phyloP scores from a whole-genome alignment of 2,113 vertebrate genomes.

The Cryptotis parvus region DNA sequence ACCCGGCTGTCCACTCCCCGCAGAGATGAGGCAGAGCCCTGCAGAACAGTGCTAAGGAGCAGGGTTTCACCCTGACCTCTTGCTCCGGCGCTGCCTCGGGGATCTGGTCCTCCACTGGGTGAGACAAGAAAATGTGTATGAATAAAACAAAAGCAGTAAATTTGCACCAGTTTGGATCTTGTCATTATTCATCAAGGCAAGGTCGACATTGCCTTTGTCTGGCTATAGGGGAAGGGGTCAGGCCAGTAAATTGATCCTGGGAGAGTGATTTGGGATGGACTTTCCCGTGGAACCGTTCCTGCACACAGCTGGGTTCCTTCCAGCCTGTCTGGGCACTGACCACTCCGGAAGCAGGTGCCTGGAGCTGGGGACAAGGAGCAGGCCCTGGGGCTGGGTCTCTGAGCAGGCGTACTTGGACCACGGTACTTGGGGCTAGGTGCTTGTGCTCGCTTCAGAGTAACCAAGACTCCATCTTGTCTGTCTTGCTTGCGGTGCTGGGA shows the following conservation, averaged over 20 bases:
- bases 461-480: neutral
- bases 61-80: neutral
- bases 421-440: neutral
- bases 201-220: slow-evolving; percentile 26
- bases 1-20: neutral
- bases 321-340: neutral
- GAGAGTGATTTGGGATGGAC: slow-evolving; percentile 3
- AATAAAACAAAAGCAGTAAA: neutral
- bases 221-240: neutral
- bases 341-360: neutral
- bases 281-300: neutral
- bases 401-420: neutral
- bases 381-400: neutral
- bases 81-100: neutral
- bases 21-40: neutral
- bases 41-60: neutral
- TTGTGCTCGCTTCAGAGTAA: neutral
- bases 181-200: slow-evolving; percentile 30
- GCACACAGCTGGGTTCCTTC: neutral
- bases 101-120: neutral
- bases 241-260: neutral
- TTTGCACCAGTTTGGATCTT: neutral
- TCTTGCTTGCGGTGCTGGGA: too few relatives aligned
- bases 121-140: neutral
- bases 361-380: neutral